Conservation (phyloP, 2,113 vertebrate genomes). For the Willisornis vidua region DNA sequence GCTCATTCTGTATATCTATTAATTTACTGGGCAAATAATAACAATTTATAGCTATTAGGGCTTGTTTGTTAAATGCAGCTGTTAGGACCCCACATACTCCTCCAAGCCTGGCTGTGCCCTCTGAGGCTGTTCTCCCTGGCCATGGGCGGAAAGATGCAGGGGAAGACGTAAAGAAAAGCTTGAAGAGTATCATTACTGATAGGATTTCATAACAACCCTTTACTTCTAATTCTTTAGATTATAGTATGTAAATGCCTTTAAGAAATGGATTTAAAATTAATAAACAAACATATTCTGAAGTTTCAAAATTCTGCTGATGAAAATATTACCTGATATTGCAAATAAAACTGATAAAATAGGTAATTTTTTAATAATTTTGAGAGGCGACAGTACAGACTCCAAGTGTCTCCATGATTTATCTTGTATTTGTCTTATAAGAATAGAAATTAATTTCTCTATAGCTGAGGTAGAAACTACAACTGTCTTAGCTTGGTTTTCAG, state of each 20-base stretch:
- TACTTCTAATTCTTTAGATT: neutral
- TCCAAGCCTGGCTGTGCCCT: neutral
- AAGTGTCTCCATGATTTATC: neutral
- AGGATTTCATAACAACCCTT: neutral
- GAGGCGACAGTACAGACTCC: neutral
- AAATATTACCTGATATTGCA: neutral
- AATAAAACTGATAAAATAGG: neutral
- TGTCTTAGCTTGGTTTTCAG: neutral
- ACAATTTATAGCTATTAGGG: neutral
- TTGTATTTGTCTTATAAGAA: neutral
- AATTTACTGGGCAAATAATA: neutral
- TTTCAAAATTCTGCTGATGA: neutral
- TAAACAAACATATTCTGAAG: neutral
- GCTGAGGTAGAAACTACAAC: neutral
- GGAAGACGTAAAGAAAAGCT: neutral
- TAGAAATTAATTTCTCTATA: neutral
- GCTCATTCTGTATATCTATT: neutral
- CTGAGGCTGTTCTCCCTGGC: rapidly evolving
- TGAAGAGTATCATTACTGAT: neutral
- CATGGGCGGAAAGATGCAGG: neutral
- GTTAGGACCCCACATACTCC: neutral
- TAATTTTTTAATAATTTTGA: neutral
- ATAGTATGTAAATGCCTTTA: neutral
- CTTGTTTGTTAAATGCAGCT: neutral
- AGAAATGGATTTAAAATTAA: neutral